Evolutionary conservation across 2,797 vertebrate genomes (phyloP).

Genomic region (Sandelia bainsii): DNA sequence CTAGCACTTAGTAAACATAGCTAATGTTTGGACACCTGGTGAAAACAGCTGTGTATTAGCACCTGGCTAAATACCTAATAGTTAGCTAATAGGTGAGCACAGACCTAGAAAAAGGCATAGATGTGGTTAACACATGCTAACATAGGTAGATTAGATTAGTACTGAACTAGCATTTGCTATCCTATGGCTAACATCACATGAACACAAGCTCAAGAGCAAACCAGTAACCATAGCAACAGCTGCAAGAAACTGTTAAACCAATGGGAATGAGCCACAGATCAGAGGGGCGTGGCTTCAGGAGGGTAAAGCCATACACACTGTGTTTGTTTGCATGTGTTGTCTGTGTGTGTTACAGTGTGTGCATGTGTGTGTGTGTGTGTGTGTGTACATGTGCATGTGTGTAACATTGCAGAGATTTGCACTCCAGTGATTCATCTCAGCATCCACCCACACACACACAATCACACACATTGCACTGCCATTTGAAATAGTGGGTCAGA

Average conservation of each 20-base stretch:
- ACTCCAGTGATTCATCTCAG: conserved; percentile 72
- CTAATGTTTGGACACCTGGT: not conserved
- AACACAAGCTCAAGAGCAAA: not conserved
- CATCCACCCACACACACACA: conserved; percentile 41
- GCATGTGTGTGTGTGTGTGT: conserved; percentile 9
- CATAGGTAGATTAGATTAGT: not conserved
- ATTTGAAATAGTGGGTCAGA: conserved; percentile 87
- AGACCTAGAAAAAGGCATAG: not conserved
- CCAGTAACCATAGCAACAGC: not conserved
- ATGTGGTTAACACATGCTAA: not conserved
- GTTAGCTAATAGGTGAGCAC: not conserved
- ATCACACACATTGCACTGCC: conserved; percentile 87
- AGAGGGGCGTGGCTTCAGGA: conserved; percentile 63
- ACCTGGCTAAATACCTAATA: not conserved
- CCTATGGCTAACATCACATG: not conserved
- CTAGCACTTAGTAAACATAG: not conserved
- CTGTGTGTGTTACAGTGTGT: conserved; percentile 26
- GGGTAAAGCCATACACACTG: conserved; percentile 78
- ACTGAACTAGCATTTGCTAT: not conserved
- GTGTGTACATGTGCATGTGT: conserved; percentile 38
- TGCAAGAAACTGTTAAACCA: conserved; percentile 35
- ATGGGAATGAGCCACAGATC: conserved; percentile 30
- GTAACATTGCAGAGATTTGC: conserved; percentile 76
- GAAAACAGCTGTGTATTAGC: not conserved
- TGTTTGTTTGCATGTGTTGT: conserved; percentile 44